Evolutionary conservation across 2,888 invertebrate species (phyloP).

Genomic region (Pristionchus fissidentatus): DNA sequence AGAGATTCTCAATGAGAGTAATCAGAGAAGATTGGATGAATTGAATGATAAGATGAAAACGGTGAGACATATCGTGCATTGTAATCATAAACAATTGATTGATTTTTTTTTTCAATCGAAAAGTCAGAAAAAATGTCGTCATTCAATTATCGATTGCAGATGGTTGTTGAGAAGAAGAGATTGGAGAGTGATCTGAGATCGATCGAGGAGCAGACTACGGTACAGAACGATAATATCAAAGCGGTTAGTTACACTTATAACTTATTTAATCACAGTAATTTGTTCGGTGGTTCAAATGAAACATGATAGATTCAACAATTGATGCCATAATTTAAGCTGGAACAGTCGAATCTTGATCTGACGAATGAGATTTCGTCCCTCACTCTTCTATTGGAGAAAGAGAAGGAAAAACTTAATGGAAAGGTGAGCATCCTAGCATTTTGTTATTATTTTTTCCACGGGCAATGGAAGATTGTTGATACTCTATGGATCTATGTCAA

Average conservation of each 20-base stretch:
- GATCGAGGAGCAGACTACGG: slow-evolving; percentile 55
- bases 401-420: slow-evolving; percentile 51
- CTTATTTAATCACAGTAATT: background rate
- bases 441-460: background rate
- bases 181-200: slow-evolving; percentile 53
- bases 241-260: slow-evolving; percentile 49
- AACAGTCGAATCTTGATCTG: slow-evolving; percentile 58
- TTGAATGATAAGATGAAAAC: slow-evolving; percentile 57
- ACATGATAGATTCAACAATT: too few relatives aligned
- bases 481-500: too few relatives aligned
- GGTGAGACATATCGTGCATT: slow-evolving; percentile 49
- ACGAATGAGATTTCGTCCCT: slow-evolving; percentile 61
- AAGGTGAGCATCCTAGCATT: slow-evolving; percentile 50
- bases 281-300: background rate
- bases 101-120: background rate
- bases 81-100: too few relatives aligned
- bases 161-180: slow-evolving; percentile 54
- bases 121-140: too few relatives aligned
- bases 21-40: slow-evolving; percentile 54
- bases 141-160: slow-evolving; percentile 49
- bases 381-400: slow-evolving; percentile 58
- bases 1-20: slow-evolving; percentile 54
- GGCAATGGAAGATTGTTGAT: too few relatives aligned
- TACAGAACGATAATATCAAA: slow-evolving; percentile 55
- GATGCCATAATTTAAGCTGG: slow-evolving; percentile 50